Evolutionary conservation across 64 coral and sea anemone genomes (phyloP).

Genomic region (Dendrophyllia cribrosa): DNA sequence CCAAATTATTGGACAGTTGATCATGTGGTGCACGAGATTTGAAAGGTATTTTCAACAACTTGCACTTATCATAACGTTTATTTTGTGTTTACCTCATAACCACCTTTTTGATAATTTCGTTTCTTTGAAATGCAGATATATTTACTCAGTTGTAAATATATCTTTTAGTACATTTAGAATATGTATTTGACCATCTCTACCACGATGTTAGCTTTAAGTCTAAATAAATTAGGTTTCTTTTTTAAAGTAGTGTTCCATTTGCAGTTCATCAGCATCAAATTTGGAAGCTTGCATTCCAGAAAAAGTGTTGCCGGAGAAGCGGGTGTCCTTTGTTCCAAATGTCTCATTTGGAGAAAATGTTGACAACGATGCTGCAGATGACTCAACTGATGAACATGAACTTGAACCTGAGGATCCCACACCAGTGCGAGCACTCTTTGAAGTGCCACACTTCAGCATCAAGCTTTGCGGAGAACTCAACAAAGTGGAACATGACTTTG

Average conservation of each 20-base stretch:
- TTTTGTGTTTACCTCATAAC: too few relatives aligned
- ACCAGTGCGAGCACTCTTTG: constrained; percentile 79
- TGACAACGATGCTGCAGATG: background rate
- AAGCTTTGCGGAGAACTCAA: constrained; percentile 92
- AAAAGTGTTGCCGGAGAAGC: constrained; percentile 23
- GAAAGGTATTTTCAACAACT: too few relatives aligned
- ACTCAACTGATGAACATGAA: constrained; percentile 10
- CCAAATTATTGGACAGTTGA: too few relatives aligned
- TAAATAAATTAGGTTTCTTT: too few relatives aligned
- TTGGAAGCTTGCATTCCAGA: constrained; percentile 37
- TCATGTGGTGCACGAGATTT: too few relatives aligned
- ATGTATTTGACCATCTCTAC: too few relatives aligned
- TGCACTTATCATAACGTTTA: too few relatives aligned
- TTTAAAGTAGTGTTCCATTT: background rate
- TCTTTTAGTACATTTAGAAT: too few relatives aligned
- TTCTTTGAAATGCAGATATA: too few relatives aligned
- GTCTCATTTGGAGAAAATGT: constrained; percentile 15
- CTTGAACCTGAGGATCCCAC: constrained; percentile 67
- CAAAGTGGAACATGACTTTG: constrained; percentile 84
- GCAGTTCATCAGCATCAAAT: constrained; percentile 62
- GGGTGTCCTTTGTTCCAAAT: constrained; percentile 59
- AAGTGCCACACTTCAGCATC: constrained; percentile 91
- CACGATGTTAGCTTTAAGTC: too few relatives aligned
- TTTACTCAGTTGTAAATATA: too few relatives aligned
- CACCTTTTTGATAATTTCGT: too few relatives aligned